Evolutionary conservation across 2,113 vertebrate genomes (phyloP).

Genomic region (Xenus cinereus): DNA sequence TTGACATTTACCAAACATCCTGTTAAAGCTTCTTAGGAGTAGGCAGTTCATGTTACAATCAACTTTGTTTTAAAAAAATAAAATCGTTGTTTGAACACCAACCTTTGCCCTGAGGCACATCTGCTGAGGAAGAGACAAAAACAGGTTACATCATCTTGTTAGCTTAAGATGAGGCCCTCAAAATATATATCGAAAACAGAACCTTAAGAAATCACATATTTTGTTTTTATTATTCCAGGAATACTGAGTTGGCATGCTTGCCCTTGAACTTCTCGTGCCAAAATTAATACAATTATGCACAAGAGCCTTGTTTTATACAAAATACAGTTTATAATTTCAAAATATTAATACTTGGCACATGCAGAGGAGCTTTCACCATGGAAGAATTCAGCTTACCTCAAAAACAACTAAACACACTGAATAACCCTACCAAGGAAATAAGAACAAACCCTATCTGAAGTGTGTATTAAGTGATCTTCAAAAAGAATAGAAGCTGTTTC

Average conservation of each 20-base stretch:
- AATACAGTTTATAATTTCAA: slow-evolving; percentile 32
- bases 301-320: slow-evolving; percentile 17
- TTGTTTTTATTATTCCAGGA: slow-evolving; percentile 64
- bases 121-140: slow-evolving; percentile 45
- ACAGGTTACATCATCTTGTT: slow-evolving; percentile 63
- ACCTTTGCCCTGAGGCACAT: slow-evolving; percentile 59
- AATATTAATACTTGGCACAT: slow-evolving; percentile 18
- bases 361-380: neutral
- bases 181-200: slow-evolving; percentile 46
- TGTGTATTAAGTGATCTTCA: neutral
- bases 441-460: neutral
- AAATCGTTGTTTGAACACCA: slow-evolving; percentile 47
- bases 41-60: slow-evolving; percentile 43
- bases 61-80: slow-evolving; percentile 47
- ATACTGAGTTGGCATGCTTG: slow-evolving; percentile 30
- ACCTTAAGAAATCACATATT: slow-evolving; percentile 49
- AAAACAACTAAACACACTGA: neutral
- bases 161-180: slow-evolving; percentile 38
- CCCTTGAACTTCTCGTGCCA: slow-evolving; percentile 1
- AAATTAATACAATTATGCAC: slow-evolving; percentile 50
- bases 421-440: neutral
- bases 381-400: slow-evolving; percentile 33
- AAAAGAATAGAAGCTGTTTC: neutral
- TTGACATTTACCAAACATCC: slow-evolving; percentile 31
- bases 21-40: slow-evolving; percentile 39